These are phyloP conservation scores for Eulemur albifrons DNA, from an alignment of 2,797 vertebrate species.

Conservation along the genomic window DNA sequence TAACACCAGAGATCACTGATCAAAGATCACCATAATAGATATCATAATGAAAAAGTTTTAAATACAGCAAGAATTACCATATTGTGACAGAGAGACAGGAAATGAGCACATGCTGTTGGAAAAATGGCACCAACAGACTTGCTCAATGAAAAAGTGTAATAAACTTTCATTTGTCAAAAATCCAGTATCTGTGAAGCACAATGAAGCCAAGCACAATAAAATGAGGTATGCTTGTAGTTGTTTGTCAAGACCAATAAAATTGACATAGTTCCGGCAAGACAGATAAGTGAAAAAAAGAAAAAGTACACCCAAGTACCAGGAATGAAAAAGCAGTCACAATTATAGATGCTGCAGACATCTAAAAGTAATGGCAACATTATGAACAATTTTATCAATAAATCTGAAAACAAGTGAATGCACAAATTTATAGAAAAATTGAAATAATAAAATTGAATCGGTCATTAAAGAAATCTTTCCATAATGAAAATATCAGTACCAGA, in stretches of 20 bases:
- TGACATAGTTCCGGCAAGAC: not conserved
- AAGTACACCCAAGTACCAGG: not conserved
- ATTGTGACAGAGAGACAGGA: not conserved
- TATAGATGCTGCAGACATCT: not conserved
- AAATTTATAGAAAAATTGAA: slow-evolving; percentile 25
- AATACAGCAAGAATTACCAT: not conserved
- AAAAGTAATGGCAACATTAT: not conserved
- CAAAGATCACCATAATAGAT: not conserved
- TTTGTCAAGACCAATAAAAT: not conserved
- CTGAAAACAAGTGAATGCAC: not conserved
- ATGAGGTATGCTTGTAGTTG: not conserved
- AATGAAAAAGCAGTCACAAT: not conserved
- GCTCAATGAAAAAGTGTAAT: not conserved
- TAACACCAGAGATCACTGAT: not conserved
- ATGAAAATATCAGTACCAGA: not conserved
- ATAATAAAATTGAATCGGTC: not conserved
- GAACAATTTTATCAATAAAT: not conserved
- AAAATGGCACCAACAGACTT: not conserved
- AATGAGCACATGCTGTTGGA: not conserved
- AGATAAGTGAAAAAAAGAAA: not conserved
- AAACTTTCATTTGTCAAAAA: not conserved
- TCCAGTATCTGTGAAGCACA: not conserved
- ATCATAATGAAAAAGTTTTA: not conserved
- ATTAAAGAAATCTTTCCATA: not conserved
- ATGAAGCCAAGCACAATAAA: not conserved